Percentiles rank a stretch among this genome's conserved stretches.
Evolutionary conservation across 92 coral and sea anemone genomes (phyloP).

Genomic region (Actinostola sp.): DNA sequence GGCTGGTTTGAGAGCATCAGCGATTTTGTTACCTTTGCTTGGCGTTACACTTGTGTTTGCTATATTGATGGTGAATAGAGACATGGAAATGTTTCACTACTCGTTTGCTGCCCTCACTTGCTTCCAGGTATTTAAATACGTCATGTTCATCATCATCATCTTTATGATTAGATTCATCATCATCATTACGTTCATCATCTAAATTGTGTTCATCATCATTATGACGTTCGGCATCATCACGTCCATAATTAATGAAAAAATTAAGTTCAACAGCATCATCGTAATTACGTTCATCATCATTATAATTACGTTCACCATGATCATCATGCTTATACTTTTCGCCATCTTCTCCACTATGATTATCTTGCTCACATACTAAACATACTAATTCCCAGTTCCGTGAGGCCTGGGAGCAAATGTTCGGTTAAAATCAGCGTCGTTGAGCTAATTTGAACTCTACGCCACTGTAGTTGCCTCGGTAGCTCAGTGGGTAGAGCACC

Average conservation of each 20-base stretch:
- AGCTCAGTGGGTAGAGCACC: too few relatives aligned
- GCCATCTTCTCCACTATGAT: background rate
- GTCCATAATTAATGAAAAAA: too few relatives aligned
- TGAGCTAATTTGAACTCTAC: too few relatives aligned
- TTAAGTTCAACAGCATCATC: background rate
- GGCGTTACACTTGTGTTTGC: constrained; percentile 85
- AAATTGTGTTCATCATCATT: background rate
- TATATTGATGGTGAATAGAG: constrained; percentile 82
- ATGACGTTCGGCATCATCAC: background rate
- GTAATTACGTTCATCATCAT: background rate
- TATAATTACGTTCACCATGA: background rate
- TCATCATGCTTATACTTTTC: background rate
- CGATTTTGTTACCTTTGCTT: constrained; percentile 80
- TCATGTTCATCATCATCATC: background rate
- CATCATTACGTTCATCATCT: background rate
- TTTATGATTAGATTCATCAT: background rate
- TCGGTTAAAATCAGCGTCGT: too few relatives aligned
- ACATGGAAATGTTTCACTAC: constrained; percentile 83
- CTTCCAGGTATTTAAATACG: constrained; percentile 70
- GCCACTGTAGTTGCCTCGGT: too few relatives aligned
- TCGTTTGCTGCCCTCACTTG: constrained; percentile 86
- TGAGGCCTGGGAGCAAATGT: too few relatives aligned
- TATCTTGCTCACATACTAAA: too few relatives aligned
- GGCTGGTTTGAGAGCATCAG: constrained; percentile 88
- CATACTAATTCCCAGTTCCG: too few relatives aligned